Base-by-base conservation (phyloP, 2,888 invertebrate genomes). In the Diaperis boleti region DNA sequence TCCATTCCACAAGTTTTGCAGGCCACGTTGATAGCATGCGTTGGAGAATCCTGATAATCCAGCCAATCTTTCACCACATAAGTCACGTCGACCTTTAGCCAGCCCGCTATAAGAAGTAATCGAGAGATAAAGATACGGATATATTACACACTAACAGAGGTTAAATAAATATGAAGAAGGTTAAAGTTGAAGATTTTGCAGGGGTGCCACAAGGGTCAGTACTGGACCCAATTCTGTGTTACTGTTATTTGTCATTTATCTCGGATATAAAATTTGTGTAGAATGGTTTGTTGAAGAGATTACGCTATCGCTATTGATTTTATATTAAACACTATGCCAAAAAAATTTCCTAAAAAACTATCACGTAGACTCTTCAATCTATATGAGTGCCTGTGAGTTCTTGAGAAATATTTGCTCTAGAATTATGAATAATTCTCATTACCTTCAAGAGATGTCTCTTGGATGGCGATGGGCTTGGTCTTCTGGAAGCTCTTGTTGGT, bases 81-180 rank as follows among this genome's bases (percentile, higher is more conserved):
- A 2, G 90, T 88, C 5, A 93, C 87, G 74, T 93, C 91, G 52
- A 92, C 88, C 71, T 91, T 87, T 68, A 92, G 87, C 94, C 94
- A 94, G 13, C 92, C 92, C 75, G 90, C 92, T 89, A 80, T 29
- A 82, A 74, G 45, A n/a, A 47, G 52, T 45, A 52, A 49, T 26
- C 49, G 14, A 33, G 18, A 11, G 29, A 45, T 45, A 45, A 45
- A 20, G 45, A 45, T 45, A n/a, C 35, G 22, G 35, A 55, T 35
- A 31, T 52, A 42, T 10, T 11, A 31, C 31, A 11, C 13, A 18
- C 13, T 31, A 35, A 7, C 52, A 54, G n/a, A 60, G 45, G 45
- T 45, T 45, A 65, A 55, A 54, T 52, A 39, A 39, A 54, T 39
- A 54, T 14, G 18, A 5, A 37, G 22, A 8, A 39, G 31, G 17